phyloP scores from a whole-genome alignment of 2,113 vertebrate species.

The Aix galericulata region DNA sequence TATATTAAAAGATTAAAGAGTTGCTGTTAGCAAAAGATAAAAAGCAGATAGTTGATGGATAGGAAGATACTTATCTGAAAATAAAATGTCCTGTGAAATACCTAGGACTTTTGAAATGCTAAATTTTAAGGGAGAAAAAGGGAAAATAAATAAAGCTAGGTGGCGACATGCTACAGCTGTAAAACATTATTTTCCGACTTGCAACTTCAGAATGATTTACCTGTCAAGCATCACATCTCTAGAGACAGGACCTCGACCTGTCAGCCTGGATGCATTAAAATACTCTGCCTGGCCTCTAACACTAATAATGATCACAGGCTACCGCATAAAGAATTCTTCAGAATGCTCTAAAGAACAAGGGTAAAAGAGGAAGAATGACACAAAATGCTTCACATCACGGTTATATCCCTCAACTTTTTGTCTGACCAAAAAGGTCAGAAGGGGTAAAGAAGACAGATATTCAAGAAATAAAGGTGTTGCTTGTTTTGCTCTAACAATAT shows the following conservation, averaged over 20 bases:
- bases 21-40: background rate
- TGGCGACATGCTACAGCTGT: slow-evolving; percentile 42
- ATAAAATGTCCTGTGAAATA: background rate
- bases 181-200: background rate
- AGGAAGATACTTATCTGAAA: background rate
- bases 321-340: slow-evolving; percentile 4
- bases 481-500: slow-evolving; percentile 20
- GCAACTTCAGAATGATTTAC: slow-evolving; percentile 8
- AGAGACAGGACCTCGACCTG: slow-evolving; percentile 23
- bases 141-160: slow-evolving; percentile 33
- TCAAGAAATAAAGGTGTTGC: slow-evolving; percentile 5
- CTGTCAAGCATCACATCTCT: slow-evolving; percentile 4
- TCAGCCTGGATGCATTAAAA: slow-evolving; percentile 34
- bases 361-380: slow-evolving; percentile 35
- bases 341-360: slow-evolving; percentile 7
- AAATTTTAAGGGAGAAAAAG: slow-evolving; percentile 1
- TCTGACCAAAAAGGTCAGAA: slow-evolving; percentile 16
- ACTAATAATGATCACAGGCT: slow-evolving; percentile 33
- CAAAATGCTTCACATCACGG: slow-evolving; percentile 15
- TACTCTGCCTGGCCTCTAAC: slow-evolving; percentile 40
- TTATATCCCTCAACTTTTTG: slow-evolving; percentile 18
- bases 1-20: background rate
- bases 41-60: background rate
- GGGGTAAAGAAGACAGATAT: slow-evolving; percentile 34
- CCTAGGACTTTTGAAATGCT: background rate